Evolutionary conservation across 2,113 vertebrate species (phyloP), one percentile per base, ranked within the genome.

Genomic region (Phyllostomus discolor): DNA sequence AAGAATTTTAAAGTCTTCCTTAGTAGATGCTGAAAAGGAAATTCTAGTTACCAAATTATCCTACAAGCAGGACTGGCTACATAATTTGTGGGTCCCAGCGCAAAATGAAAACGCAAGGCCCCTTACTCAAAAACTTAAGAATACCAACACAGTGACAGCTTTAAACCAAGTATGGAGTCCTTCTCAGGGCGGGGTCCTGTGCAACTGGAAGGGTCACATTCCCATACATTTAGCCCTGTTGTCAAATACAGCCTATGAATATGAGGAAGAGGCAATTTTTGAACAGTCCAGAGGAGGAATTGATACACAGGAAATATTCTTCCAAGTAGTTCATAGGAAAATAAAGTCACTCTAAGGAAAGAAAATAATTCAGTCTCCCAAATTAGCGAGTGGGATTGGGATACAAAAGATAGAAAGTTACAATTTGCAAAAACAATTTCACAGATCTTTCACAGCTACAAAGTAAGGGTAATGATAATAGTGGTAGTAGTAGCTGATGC

Each of bases 381-480:
- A 75, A 89, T 95, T 91, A 75, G 50, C 72, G 87, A 84, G 78
- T 76, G 69, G 38, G n/a, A 54, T 31, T 76, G 67, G 52, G 10
- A 54, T 85, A 11, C 33, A 94, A 95, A 92, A 66, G n/a, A 73
- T 79, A 87, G 20, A 70, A 89, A 67, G 28, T 93, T 86, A 69
- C 4, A 17, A 46, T 89, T 78, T 64, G 28, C 54, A 59, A 76
- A 86, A 54, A 73, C 35, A 90, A 33, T 90, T 91, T 89, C 67
- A 76, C 43, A 66, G 88, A 95, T 62, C 91, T 33, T 43, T 41
- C 50, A 90, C 72, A 76, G 3, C 3, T 97, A 70, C 46, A 92
- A 89, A 72, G 0, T 90, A 89, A 96, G 19, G 38, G 73, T 87
- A 81, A 81, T 91, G 96, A 67, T 92, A 85, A 88, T 90, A 95